These are phyloP conservation scores for Tachuris rubrigastra DNA, from an alignment of 2,113 vertebrate species.

Conservation along the genomic window DNA sequence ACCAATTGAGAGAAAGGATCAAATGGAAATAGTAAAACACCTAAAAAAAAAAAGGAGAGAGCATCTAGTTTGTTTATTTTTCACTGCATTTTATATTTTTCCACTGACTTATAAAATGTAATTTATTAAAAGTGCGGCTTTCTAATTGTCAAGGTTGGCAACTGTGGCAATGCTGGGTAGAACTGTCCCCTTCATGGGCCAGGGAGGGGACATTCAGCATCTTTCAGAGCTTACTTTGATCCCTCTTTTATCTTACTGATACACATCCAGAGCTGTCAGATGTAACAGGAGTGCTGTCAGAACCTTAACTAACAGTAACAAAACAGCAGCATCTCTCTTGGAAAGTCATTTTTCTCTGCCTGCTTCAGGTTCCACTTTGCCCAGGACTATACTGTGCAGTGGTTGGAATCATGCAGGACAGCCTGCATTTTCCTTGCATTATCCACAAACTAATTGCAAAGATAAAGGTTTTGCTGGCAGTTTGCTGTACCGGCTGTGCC, in stretches of 20 bases:
- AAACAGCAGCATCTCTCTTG: background rate
- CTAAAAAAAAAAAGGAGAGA: background rate
- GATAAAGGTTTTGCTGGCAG: background rate
- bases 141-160: background rate
- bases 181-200: background rate
- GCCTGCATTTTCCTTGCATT: background rate
- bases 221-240: background rate
- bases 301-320: background rate
- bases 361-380: background rate
- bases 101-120: background rate
- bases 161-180: background rate
- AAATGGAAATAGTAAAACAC: background rate
- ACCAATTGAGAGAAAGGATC: background rate
- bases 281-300: background rate
- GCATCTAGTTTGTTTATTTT: background rate
- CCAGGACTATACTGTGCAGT: rapidly evolving
- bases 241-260: too few relatives aligned
- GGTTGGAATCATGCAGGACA: background rate
- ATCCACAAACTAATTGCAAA: background rate
- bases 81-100: background rate
- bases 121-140: background rate
- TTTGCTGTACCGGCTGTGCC: background rate
- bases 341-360: background rate
- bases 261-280: background rate
- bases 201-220: background rate